A percentile compares a stretch with the other conserved stretches of the same genome.
Conservation (phyloP, 2,888 invertebrate genomes). For the Spialia ferax region DNA sequence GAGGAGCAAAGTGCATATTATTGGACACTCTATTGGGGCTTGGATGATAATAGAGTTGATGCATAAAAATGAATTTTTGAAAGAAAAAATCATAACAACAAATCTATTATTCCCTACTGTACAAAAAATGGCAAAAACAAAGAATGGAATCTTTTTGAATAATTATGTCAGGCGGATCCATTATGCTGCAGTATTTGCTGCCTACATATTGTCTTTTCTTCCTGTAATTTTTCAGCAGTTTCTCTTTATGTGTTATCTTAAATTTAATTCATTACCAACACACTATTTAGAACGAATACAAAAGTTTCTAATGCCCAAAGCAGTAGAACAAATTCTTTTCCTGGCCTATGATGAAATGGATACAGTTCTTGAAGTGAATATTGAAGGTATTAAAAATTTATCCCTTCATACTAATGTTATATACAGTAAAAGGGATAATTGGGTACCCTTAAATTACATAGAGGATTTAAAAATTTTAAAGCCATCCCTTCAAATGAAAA, state of each 20-base stretch:
- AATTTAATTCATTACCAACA: constrained; percentile 79
- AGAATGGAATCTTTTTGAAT: constrained; percentile 91
- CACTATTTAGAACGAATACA: constrained; percentile 80
- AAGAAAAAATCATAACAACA: constrained; percentile 85
- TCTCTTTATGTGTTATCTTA: constrained; percentile 86
- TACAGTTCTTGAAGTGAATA: constrained; percentile 89
- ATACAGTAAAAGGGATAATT: constrained; percentile 93
- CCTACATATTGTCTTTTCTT: constrained; percentile 76
- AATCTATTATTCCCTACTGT: constrained; percentile 95
- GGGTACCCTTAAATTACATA: constrained; percentile 93
- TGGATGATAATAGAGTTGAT: constrained; percentile 93
- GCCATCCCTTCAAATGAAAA: constrained; percentile 62
- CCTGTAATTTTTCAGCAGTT: constrained; percentile 82
- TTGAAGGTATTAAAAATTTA: constrained; percentile 88
- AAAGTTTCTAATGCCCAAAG: constrained; percentile 86
- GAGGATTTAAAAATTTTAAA: constrained; percentile 83
- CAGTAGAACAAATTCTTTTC: constrained; percentile 88
- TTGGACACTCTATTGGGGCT: constrained; percentile 97
- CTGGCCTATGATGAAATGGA: constrained; percentile 94
- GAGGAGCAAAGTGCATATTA: constrained; percentile 91
- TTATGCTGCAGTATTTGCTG: constrained; percentile 62
- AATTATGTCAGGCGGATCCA: constrained; percentile 81
- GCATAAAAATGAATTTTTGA: constrained; percentile 83
- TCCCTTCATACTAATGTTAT: constrained; percentile 88
- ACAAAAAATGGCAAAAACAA: constrained; percentile 92